Evolutionary conservation across 2,888 invertebrate species (phyloP).

Genomic region (Agrilus cyanescens): DNA sequence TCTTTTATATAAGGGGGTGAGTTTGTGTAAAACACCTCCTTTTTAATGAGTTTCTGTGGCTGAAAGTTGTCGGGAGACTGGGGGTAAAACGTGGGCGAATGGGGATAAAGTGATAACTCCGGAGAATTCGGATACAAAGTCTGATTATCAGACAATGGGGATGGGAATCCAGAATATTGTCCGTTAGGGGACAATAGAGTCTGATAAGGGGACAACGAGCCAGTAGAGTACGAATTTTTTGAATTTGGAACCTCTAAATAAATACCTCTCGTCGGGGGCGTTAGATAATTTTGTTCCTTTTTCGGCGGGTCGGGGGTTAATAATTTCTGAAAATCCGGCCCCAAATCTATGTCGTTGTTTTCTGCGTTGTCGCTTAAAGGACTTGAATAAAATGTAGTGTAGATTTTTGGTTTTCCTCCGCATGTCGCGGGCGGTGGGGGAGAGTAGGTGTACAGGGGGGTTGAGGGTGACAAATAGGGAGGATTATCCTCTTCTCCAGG

Average conservation of each 20-base stretch:
- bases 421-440: slow-evolving; percentile 38
- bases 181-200: slow-evolving; percentile 36
- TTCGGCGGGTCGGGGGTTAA: slow-evolving; percentile 21
- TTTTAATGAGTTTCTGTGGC: slow-evolving; percentile 33
- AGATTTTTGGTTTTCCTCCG: slow-evolving; percentile 31
- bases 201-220: slow-evolving; percentile 34
- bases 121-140: slow-evolving; percentile 35
- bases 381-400: slow-evolving; percentile 28
- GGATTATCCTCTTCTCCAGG: slow-evolving; percentile 45
- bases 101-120: slow-evolving; percentile 39
- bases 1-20: slow-evolving; percentile 37
- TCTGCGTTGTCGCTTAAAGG: slow-evolving; percentile 24
- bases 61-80: slow-evolving; percentile 41
- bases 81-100: slow-evolving; percentile 43
- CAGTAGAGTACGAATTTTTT: slow-evolving; percentile 25
- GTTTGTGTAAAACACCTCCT: slow-evolving; percentile 44
- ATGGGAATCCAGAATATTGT: slow-evolving; percentile 40
- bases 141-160: slow-evolving; percentile 34
- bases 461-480: slow-evolving; percentile 36
- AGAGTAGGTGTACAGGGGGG: slow-evolving; percentile 26
- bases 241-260: slow-evolving; percentile 33
- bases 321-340: slow-evolving; percentile 33
- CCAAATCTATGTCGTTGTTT: slow-evolving; percentile 23
- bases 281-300: slow-evolving; percentile 8
- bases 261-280: slow-evolving; percentile 20